Evolutionary conservation across 2,113 vertebrate genomes (phyloP).

Genomic region (Halichoerus grypus): DNA sequence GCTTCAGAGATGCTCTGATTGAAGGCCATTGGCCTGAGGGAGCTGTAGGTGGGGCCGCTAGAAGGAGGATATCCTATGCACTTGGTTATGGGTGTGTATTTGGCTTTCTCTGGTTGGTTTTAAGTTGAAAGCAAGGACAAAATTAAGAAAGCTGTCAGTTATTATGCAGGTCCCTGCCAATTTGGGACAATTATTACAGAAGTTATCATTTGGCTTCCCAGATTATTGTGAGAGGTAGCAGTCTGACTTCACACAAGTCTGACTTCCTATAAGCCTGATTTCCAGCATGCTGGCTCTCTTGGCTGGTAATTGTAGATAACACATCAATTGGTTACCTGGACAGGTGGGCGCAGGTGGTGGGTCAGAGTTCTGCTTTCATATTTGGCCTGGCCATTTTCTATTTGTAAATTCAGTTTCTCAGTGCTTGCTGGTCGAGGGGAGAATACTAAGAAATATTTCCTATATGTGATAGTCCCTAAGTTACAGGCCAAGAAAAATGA

Average conservation of each 20-base stretch:
- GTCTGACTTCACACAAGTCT: no score
- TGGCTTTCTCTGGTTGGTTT: not conserved
- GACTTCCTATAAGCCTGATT: no score
- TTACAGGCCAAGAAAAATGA: not conserved
- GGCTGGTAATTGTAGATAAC: not conserved
- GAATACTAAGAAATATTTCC: not conserved
- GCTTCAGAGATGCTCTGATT: not conserved
- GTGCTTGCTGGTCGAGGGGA: not conserved
- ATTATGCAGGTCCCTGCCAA: not conserved
- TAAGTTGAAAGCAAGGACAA: not conserved
- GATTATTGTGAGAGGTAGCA: not conserved
- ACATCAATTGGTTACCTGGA: not conserved
- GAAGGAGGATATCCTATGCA: rapidly evolving
- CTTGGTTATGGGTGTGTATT: no score
- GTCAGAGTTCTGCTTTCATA: not conserved
- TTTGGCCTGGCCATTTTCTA: not conserved
- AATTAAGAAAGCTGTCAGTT: not conserved
- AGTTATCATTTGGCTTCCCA: not conserved
- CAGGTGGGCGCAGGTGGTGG: not conserved
- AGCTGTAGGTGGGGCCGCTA: not conserved
- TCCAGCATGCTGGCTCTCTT: not conserved
- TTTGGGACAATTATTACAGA: not conserved
- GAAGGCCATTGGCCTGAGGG: not conserved
- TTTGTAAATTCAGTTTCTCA: not conserved
- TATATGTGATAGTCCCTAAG: not conserved